These are phyloP conservation scores for Sinelater perroti DNA, from an alignment of 2,888 invertebrate species.

Conservation along the genomic window DNA sequence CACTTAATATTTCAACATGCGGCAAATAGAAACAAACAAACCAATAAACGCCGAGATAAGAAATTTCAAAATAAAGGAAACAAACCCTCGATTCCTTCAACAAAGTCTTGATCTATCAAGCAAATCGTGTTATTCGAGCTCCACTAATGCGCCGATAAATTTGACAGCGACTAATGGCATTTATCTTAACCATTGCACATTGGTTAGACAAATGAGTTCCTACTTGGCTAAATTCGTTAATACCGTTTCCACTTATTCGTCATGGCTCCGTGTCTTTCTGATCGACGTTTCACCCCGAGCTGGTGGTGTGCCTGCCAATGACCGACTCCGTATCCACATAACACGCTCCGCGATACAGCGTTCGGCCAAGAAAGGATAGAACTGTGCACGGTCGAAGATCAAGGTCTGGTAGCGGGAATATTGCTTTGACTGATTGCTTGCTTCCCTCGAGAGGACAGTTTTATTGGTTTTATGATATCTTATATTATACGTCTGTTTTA, in stretches of 20 bases:
- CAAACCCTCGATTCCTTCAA: slow-evolving; percentile 3
- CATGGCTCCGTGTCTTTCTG: slow-evolving; percentile 15
- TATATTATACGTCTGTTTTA: slow-evolving; percentile 46
- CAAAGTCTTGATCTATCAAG: slow-evolving; percentile 8
- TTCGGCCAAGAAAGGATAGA: slow-evolving; percentile 28
- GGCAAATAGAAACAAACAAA: too few relatives aligned
- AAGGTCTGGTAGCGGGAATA: slow-evolving; percentile 15
- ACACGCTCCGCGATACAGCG: slow-evolving; percentile 37
- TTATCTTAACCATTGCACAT: slow-evolving; percentile 28
- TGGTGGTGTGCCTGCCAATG: slow-evolving; percentile 30
- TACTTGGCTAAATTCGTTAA: slow-evolving; percentile 31
- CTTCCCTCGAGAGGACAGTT: slow-evolving; percentile 42
- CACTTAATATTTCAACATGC: too few relatives aligned
- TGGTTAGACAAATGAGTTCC: slow-evolving; percentile 27
- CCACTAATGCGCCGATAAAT: slow-evolving; percentile 28
- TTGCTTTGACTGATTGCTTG: slow-evolving; percentile 27
- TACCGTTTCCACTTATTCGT: slow-evolving; percentile 27
- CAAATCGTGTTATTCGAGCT: slow-evolving; percentile 12
- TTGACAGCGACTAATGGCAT: slow-evolving; percentile 25
- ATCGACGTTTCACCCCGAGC: slow-evolving; percentile 16
- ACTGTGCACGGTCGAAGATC: slow-evolving; percentile 1
- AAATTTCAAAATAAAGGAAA: too few relatives aligned
- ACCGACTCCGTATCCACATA: slow-evolving; percentile 34
- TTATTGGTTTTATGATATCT: slow-evolving; percentile 47
- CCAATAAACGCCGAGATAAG: too few relatives aligned